Evolutionary conservation across 64 coral and sea anemone genomes (phyloP), one percentile per base, ranked within the genome.

Genomic region (Pachyseris speciosa): DNA sequence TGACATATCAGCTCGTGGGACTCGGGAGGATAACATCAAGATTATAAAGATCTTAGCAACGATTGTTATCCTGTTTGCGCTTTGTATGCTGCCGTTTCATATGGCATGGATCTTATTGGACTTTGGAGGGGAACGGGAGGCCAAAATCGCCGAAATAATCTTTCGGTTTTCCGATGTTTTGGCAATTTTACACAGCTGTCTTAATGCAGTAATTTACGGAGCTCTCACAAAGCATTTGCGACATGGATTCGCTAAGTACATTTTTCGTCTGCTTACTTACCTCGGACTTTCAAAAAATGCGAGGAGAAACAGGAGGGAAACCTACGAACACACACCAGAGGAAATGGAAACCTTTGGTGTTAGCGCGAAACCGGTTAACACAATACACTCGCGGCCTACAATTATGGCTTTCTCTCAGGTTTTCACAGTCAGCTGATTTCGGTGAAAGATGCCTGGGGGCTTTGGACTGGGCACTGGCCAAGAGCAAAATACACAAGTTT

Each of bases 171-270:
- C 89, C 13, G 89, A 91, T 32, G 43, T 64, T 19, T 42, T 91
- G 57, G 79, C 80, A 12, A 91, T 91, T 28, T 51, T 84, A 15
- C 89, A 91, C 15, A 91, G 78, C 52, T 83, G 61, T 45, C 70
- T 91, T 7, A 91, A 91, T 33, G 77, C 89, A 7, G 79, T 91
- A 7, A 91, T 91, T 19, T 91, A 91, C 50, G 89, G 89, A 13
- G 81, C 89, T 42, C 89, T 91, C 9, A 91, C 89, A 16, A 91
- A 91, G 39, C 89, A 77, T 25, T 84, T 91, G 80, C 89, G 89
- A 28, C 49, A 64, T 47, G 89, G 66, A 42, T 91, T 72, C 70
- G 42, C 52, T 2, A 91, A 84, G 66, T 91, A 60, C 26, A 19
- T 91, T n/a, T 91, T 60, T 26, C 53, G 77, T 17, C 36, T 34